Conservation (phyloP, 2,797 vertebrate species). For the Enteromius mattozi region DNA sequence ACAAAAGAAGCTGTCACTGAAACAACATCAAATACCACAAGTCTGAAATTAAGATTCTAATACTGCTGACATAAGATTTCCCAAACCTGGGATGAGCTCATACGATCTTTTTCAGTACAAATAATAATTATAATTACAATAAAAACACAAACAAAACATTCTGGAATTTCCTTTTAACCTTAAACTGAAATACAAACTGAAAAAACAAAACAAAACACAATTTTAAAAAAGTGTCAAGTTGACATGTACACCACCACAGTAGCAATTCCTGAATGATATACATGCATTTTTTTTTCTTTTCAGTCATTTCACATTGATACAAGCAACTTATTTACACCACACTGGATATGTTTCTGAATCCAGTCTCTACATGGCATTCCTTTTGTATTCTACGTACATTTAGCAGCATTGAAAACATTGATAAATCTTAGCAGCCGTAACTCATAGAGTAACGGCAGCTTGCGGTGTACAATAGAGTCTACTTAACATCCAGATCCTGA, state of each 20-base stretch:
- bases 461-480: slow-evolving; percentile 21
- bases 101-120: slow-evolving; percentile 15
- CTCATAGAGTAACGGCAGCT: slow-evolving; percentile 72
- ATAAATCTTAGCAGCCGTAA: slow-evolving; percentile 64
- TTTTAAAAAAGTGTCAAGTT: slow-evolving; percentile 57
- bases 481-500: slow-evolving; percentile 53
- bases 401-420: slow-evolving; percentile 67
- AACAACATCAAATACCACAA: slow-evolving; percentile 46
- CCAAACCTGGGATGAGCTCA: slow-evolving; percentile 49
- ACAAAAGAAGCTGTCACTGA: slow-evolving; percentile 31
- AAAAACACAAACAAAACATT: slow-evolving; percentile 48
- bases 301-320: slow-evolving; percentile 56
- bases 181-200: slow-evolving; percentile 59
- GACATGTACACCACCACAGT: slow-evolving; percentile 71
- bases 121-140: slow-evolving; percentile 50
- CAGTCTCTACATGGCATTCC: slow-evolving; percentile 53
- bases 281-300: slow-evolving; percentile 51
- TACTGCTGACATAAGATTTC: slow-evolving; percentile 62
- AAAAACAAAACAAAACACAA: slow-evolving; percentile 57
- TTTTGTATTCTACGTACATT: slow-evolving; percentile 57
- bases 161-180: slow-evolving; percentile 53
- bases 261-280: slow-evolving; percentile 61
- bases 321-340: slow-evolving; percentile 68
- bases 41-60: slow-evolving; percentile 58
- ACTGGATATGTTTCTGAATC: slow-evolving; percentile 32